These are phyloP conservation scores for Habroteleia sp. DNA, from an alignment of 2,888 invertebrate genomes.

Conservation along the genomic window DNA sequence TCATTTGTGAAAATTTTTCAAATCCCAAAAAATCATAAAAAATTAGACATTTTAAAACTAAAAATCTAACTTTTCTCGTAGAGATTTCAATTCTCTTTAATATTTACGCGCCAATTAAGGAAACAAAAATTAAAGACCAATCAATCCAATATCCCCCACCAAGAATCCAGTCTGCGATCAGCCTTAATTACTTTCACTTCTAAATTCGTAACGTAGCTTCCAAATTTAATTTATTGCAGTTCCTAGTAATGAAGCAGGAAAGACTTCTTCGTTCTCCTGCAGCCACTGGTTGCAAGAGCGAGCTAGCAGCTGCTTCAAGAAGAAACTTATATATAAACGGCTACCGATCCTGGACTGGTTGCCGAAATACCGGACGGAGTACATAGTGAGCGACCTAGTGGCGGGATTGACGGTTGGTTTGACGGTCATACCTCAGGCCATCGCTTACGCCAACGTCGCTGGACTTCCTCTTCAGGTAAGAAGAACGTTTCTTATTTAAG, in stretches of 20 bases:
- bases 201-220: conserved; percentile 40
- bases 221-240: conserved; percentile 64
- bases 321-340: conserved; percentile 84
- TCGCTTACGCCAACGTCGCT: conserved; percentile 83
- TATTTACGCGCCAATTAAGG: too few species aligned
- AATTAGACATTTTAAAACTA: too few species aligned
- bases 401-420: conserved; percentile 89
- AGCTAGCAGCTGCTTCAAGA: conserved; percentile 83
- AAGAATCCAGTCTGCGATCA: conserved; percentile 27
- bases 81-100: too few species aligned
- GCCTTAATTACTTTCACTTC: conserved; percentile 15
- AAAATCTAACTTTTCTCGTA: too few species aligned
- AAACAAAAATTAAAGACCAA: too few species aligned
- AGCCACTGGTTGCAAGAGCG: conserved; percentile 80
- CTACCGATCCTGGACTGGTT: conserved; percentile 87
- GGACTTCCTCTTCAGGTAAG: conserved; percentile 82
- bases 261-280: conserved; percentile 65
- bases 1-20: too few species aligned
- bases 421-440: conserved; percentile 86
- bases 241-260: conserved; percentile 63
- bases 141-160: too few species aligned
- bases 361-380: conserved; percentile 85
- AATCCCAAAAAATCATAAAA: too few species aligned
- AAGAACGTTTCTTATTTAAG: too few species aligned
- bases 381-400: conserved; percentile 88